Conservation (phyloP, 1,140 invertebrate genomes). For the Patella vulgata region DNA sequence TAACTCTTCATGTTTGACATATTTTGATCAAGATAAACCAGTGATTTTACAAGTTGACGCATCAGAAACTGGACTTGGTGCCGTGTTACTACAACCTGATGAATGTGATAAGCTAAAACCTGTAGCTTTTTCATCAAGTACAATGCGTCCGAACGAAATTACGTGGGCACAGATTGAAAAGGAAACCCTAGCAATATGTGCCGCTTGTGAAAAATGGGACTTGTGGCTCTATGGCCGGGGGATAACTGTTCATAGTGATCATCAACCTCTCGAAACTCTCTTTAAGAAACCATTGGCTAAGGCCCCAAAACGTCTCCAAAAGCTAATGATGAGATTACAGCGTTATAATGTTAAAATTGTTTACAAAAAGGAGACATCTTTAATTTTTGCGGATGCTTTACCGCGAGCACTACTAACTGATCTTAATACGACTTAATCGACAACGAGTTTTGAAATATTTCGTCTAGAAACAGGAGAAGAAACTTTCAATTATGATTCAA, state of each 20-base stretch:
- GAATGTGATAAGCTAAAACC: no score
- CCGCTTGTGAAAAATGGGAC: slow-evolving; percentile 48
- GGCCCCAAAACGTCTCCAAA: slow-evolving; percentile 22
- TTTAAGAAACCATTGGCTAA: slow-evolving; percentile 54
- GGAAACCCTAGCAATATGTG: slow-evolving; percentile 68
- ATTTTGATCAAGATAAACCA: no score
- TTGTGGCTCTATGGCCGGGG: slow-evolving; percentile 48
- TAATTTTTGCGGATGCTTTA: slow-evolving; percentile 35
- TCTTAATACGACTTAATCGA: no score
- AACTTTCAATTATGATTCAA: no score
- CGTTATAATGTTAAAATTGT: slow-evolving; percentile 30
- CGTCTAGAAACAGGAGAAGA: no score
- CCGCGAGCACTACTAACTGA: slow-evolving; percentile 22
- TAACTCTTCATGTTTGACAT: no score
- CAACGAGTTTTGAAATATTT: no score
- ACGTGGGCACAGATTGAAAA: slow-evolving; percentile 69
- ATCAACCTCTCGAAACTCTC: slow-evolving; percentile 61
- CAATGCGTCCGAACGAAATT: slow-evolving; percentile 62
- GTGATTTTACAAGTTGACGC: no score
- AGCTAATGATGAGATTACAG: slow-evolving; percentile 30
- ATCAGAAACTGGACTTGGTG: no score
- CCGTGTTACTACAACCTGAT: no score
- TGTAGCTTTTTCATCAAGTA: slow-evolving; percentile 66
- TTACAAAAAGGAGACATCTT: slow-evolving; percentile 16
- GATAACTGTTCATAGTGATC: slow-evolving; percentile 51